Conservation (phyloP, 2,797 vertebrate genomes). For the Ataeniobius toweri region DNA sequence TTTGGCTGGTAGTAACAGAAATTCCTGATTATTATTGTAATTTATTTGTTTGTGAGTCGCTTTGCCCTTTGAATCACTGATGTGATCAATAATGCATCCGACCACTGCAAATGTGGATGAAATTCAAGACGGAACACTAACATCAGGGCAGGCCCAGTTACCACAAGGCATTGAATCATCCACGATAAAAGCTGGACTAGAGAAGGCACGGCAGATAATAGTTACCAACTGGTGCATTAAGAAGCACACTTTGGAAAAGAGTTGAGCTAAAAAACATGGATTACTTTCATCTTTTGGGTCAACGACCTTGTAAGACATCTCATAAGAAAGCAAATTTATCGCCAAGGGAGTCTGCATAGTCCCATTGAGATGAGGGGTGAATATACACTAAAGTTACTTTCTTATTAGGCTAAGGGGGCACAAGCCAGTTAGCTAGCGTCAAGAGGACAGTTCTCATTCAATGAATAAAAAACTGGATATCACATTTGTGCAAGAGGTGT, state of each 20-base stretch:
- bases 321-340: conserved; percentile 27
- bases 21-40: conserved; percentile 50
- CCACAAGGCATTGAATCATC: conserved; percentile 68
- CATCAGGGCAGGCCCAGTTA: conserved; percentile 46
- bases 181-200: conserved; percentile 56
- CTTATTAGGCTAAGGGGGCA: neutral
- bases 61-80: conserved; percentile 75
- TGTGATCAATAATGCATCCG: conserved; percentile 69
- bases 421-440: neutral
- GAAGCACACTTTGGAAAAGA: conserved; percentile 21
- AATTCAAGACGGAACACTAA: conserved; percentile 63
- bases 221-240: conserved; percentile 47
- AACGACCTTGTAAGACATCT: conserved; percentile 19
- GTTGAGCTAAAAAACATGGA: conserved; percentile 32
- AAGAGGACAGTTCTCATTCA: neutral
- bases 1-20: conserved; percentile 33
- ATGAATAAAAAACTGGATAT: neutral
- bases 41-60: conserved; percentile 47
- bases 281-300: conserved; percentile 46
- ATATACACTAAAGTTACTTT: neutral
- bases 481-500: neutral
- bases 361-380: conserved; percentile 5
- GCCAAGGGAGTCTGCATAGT: conserved; percentile 8
- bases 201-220: conserved; percentile 60
- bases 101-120: conserved; percentile 61